These are phyloP conservation scores for Latrodectus hesperus DNA, from an alignment of 2,888 invertebrate species.

Conservation along the genomic window DNA sequence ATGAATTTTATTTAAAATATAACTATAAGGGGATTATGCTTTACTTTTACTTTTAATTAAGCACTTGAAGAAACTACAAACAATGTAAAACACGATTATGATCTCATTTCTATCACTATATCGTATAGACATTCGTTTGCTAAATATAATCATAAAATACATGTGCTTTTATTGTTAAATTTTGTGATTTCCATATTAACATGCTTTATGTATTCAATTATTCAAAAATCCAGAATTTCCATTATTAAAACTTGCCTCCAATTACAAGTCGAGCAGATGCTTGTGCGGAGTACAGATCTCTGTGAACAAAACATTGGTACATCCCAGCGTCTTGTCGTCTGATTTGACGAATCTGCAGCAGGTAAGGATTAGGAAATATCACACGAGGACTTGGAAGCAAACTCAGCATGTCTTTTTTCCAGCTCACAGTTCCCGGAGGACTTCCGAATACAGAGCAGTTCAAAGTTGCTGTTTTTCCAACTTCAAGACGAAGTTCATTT, in stretches of 20 bases:
- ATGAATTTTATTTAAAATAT: too few species aligned
- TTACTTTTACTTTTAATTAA: too few species aligned
- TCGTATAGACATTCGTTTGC: too few species aligned
- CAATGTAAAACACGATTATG: too few species aligned
- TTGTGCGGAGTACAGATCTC: slow-evolving; percentile 68
- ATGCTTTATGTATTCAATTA: too few species aligned
- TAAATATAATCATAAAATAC: too few species aligned
- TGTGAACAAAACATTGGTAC: slow-evolving; percentile 70
- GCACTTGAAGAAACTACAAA: too few species aligned
- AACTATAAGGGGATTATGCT: too few species aligned
- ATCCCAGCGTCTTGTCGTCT: slow-evolving; percentile 65
- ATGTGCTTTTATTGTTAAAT: too few species aligned
- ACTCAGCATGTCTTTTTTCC: slow-evolving; percentile 65
- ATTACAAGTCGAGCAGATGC: slow-evolving; percentile 66
- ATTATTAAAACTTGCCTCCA: slow-evolving; percentile 53
- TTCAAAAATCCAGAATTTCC: too few species aligned
- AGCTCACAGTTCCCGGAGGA: slow-evolving; percentile 55
- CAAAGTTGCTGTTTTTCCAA: slow-evolving; percentile 64
- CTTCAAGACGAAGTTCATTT: slow-evolving; percentile 52
- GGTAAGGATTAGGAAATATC: slow-evolving; percentile 56
- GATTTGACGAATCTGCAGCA: slow-evolving; percentile 62
- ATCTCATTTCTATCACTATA: too few species aligned
- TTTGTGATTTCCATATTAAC: too few species aligned
- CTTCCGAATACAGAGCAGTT: slow-evolving; percentile 67
- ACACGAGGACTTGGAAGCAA: slow-evolving; percentile 44